A percentile compares a stretch with the other conserved stretches of the same genome.
Conservation (phyloP, 1,140 invertebrate species). For the Pachyrhynchus sulphureomaculatus region DNA sequence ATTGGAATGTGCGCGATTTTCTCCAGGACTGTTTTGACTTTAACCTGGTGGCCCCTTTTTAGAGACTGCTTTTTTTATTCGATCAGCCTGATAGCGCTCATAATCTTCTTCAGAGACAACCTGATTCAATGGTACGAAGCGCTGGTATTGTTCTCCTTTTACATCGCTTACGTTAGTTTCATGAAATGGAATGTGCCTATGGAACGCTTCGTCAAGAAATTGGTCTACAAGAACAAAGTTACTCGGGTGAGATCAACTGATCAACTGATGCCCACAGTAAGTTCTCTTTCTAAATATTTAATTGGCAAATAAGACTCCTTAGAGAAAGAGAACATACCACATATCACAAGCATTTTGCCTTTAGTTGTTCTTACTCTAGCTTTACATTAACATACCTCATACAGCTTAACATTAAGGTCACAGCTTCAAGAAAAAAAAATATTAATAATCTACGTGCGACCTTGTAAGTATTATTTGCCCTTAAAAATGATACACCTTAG, state of each 20-base stretch:
- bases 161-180: conserved; percentile 84
- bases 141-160: conserved; percentile 80
- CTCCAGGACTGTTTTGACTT: conserved; percentile 79
- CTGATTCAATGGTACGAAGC: conserved; percentile 91
- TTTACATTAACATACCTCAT: not conserved
- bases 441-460: too few species aligned
- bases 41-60: conserved; percentile 94
- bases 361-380: not conserved
- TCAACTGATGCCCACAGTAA: conserved; percentile 92
- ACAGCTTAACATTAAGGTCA: too few species aligned
- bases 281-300: conserved; percentile 41
- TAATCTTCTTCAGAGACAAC: conserved; percentile 91
- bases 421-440: too few species aligned
- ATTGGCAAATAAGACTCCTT: not conserved
- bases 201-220: conserved; percentile 81
- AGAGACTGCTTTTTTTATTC: conserved; percentile 96
- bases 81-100: conserved; percentile 84
- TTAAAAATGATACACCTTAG: too few species aligned
- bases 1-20: conserved; percentile 94
- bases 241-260: conserved; percentile 90
- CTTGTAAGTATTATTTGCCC: too few species aligned
- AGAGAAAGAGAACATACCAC: too few species aligned
- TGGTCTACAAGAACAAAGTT: conserved; percentile 89
- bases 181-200: conserved; percentile 90
- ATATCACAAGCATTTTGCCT: not conserved